Conservation (phyloP, 2,888 invertebrate species). For the Lordiphosa fenestrarum region DNA sequence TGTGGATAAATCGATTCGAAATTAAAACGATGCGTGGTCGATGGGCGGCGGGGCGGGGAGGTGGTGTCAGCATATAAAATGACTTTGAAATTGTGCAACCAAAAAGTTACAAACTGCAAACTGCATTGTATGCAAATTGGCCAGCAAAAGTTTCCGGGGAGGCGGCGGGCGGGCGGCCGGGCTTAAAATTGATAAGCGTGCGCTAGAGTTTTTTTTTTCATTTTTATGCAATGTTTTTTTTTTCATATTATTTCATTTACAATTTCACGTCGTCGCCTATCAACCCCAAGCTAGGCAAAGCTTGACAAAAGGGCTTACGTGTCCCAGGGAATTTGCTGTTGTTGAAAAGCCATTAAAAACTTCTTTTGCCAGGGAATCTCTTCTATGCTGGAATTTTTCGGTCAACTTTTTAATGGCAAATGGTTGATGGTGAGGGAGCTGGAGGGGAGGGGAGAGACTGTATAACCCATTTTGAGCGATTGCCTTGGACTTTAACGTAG, state of each 20-base stretch:
- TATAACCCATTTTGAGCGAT: not conserved
- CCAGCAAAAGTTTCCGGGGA: slow-evolving; percentile 46
- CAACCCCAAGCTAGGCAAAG: not conserved
- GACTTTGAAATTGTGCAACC: slow-evolving; percentile 59
- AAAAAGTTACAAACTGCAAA: slow-evolving; percentile 22
- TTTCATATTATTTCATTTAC: slow-evolving; percentile 19
- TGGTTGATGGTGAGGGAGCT: too few relatives aligned
- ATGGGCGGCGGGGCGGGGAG: too few relatives aligned
- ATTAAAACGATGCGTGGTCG: too few relatives aligned
- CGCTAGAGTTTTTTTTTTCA: slow-evolving; percentile 39
- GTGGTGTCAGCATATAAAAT: slow-evolving; percentile 17
- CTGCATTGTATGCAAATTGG: slow-evolving; percentile 68
- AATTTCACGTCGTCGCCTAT: slow-evolving; percentile 5
- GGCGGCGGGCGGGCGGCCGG: not conserved
- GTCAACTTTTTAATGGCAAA: slow-evolving; percentile 9
- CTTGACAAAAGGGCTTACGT: slow-evolving; percentile 30
- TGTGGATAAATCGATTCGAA: slow-evolving; percentile 21
- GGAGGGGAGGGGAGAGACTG: not conserved
- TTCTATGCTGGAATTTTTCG: slow-evolving; percentile 3
- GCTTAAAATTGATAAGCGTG: slow-evolving; percentile 56
- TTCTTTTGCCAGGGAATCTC: slow-evolving; percentile 2
- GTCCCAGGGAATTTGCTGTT: slow-evolving; percentile 18
- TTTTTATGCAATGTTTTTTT: slow-evolving; percentile 5
- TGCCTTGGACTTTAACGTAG: slow-evolving; percentile 22
- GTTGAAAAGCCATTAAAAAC: slow-evolving; percentile 13